Base-by-base conservation (phyloP, 2,797 vertebrate genomes). In the Takifugu ocellatus region DNA sequence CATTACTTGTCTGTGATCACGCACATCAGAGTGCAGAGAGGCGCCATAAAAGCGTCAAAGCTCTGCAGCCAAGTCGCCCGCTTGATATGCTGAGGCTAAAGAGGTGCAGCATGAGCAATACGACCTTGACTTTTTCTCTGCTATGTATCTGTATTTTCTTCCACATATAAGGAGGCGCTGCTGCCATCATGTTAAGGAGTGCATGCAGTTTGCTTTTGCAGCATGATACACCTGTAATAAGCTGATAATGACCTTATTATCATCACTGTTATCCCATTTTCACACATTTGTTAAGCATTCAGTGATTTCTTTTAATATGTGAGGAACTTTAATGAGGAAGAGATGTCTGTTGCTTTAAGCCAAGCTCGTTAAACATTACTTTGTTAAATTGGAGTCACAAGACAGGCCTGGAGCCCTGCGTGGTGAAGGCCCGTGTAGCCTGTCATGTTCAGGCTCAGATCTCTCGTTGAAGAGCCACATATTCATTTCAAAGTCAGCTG, bases 1-100 rank as follows among this genome's bases (percentile, higher is more conserved):
- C 77, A 82, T 79, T 74, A 58, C 59, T 61, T 63, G 72, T 79
- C 58, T 69, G 64, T 87, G 87, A 88, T 88, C 76, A 59, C 61
- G 51, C 69, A 85, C 70, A 87, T 82, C 74, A 74, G 54, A 75
- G 77, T 68, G 59, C 47, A 68, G 77, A 74, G 70, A 78, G 17
- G 55, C 63, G 72, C 68, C 61, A 54, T n/a, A 70, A 54, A 75
- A 60, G 65, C 75, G 60, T 59, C 59, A 56, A 55, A 75, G 70
- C 72, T 58, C 53, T 75, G 71, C 50, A 79, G 73, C 63, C 57
- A 61, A 72, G 59, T 59, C 31, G 58, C 58, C 64, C 63, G 64
- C 75, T 72, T 77, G 65, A 74, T 83, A 77, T 51, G 51, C 58
- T 50, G 45, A 51, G 11, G 49, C 52, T 62, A 68, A 71, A 65